Base-by-base conservation (phyloP, 2,888 invertebrate genomes). In the Lingula anatina region DNA sequence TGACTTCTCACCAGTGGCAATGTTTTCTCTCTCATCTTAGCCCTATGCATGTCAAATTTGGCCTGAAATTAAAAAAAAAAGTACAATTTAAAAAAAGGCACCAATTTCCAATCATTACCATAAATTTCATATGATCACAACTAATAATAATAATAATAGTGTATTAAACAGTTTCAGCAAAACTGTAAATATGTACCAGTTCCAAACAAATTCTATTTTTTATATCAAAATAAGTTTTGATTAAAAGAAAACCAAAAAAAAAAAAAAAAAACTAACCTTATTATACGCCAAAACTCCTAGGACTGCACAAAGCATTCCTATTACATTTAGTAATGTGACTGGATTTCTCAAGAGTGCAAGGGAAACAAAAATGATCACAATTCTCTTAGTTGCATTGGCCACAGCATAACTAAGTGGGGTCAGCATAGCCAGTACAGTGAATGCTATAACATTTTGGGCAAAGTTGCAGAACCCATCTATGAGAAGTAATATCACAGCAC, bases 401-500 rank as follows among this genome's bases (percentile, higher is more conserved):
- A 96, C 94, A 0, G 94, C 93, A 78, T 96, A 96, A 1, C 92
- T 90, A 28, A 96, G 81, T 37, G 96, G 93, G n/a, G 93, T 86
- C 36, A 96, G 90, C 62, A 80, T 63, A 47, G 90, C 89, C 61
- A 97, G 82, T 47, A 96, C 88, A 62, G 90, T 90, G 80, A 96
- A 96, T 0, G 96, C 96, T 46, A 93, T 85, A 65, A 94, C 86
- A 72, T 95, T 97, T 79, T 96, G 96, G 61, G 91, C 80, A 88
- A 94, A 96, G 71, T 90, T 93, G 59, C 94, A 83, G 47, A 88
- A 80, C 18, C 94, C 95, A 78, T 94, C 94, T 20, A 85, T 72
- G 53, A 87, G 78, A 31, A 90, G 77, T 49, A 89, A 77, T 3
- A 82, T 51, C 5, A 73, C n/a, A 31, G 59, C 56, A 12, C 64